A percentile compares a stretch with the other conserved stretches of the same genome.
These are phyloP conservation scores for Hemibagrus wyckioides DNA, from an alignment of 2,113 vertebrate species.

Conservation along the genomic window DNA sequence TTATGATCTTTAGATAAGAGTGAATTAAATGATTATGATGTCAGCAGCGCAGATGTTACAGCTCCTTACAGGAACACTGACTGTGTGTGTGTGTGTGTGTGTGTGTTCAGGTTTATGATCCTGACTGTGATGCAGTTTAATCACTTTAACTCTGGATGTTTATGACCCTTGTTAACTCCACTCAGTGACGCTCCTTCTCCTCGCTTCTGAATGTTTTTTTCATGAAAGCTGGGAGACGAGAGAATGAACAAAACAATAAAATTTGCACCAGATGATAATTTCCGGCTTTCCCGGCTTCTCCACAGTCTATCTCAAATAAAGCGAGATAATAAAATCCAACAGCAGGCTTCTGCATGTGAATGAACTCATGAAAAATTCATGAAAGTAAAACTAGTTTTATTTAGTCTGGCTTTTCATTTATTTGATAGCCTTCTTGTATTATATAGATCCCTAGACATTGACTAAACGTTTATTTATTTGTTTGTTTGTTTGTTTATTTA, in stretches of 20 bases:
- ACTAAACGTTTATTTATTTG: not conserved
- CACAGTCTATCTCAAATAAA: not conserved
- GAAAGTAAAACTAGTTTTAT: too few relatives aligned
- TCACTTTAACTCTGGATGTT: constrained; percentile 10
- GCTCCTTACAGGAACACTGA: not conserved
- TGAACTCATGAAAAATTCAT: not conserved
- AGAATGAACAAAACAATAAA: not conserved
- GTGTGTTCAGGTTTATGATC: not conserved
- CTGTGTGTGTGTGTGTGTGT: not conserved
- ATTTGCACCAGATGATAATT: not conserved
- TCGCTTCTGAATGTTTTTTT: not conserved
- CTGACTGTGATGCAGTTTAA: not conserved
- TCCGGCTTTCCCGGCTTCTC: not conserved
- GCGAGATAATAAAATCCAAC: not conserved
- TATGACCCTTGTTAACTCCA: constrained; percentile 66
- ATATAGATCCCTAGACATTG: not conserved
- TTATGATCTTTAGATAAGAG: not conserved
- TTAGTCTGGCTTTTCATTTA: not conserved
- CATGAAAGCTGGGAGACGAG: not conserved
- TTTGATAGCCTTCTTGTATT: not conserved
- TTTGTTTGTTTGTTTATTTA: too few relatives aligned
- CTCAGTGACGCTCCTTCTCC: not conserved
- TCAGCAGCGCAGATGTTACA: not conserved
- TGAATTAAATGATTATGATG: not conserved
- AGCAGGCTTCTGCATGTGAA: not conserved